phyloP scores from a whole-genome alignment of 2,888 invertebrate species.

The Drosophila ezoana region DNA sequence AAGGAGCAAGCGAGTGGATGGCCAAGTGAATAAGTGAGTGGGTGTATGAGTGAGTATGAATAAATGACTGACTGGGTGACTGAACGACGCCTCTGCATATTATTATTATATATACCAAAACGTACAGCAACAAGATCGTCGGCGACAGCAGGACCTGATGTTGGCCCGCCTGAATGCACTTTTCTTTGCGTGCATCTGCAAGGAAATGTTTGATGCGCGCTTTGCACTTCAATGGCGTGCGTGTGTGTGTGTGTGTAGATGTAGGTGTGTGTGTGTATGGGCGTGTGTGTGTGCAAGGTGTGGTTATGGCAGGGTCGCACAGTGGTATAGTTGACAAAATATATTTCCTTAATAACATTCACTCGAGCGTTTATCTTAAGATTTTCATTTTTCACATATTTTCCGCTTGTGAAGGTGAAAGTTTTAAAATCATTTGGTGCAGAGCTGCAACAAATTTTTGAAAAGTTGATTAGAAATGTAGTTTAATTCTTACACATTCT shows the following conservation, averaged over 20 bases:
- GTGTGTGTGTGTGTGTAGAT: background rate
- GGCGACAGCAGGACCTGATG: constrained; percentile 3
- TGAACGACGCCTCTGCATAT: constrained; percentile 34
- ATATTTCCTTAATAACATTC: background rate
- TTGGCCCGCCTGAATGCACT: constrained; percentile 49
- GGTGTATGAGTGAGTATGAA: constrained; percentile 36
- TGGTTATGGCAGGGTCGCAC: background rate
- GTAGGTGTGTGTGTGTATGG: background rate
- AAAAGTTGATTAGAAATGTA: no score
- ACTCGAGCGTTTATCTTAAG: no score
- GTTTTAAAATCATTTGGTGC: no score
- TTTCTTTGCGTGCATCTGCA: constrained; percentile 47
- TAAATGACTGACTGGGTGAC: constrained; percentile 57
- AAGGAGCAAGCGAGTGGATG: constrained; percentile 47
- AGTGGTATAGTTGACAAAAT: background rate
- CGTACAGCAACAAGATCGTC: constrained; percentile 22
- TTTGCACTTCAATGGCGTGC: constrained; percentile 5
- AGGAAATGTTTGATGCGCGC: constrained; percentile 28
- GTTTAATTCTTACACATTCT: no score
- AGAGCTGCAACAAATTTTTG: no score
- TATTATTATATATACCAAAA: background rate
- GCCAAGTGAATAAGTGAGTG: constrained; percentile 38
- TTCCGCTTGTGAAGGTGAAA: background rate
- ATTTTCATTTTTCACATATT: no score
- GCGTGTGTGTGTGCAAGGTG: background rate